phyloP scores from a whole-genome alignment of 2,113 vertebrate species.

The Antechinus flavipes region DNA sequence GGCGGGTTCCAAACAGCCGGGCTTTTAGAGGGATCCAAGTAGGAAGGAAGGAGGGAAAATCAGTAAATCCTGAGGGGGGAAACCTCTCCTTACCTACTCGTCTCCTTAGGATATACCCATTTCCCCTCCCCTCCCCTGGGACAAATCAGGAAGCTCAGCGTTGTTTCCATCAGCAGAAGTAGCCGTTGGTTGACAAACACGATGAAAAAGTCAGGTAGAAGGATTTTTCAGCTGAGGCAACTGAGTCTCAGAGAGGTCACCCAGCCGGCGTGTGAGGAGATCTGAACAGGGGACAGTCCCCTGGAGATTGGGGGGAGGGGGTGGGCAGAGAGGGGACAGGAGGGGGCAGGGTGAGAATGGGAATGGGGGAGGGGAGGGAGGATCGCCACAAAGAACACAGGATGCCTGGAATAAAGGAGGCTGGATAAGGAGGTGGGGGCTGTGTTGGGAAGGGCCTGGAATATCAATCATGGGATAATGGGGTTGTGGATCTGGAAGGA shows the following conservation, averaged over 20 bases:
- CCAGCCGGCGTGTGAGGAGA: not conserved
- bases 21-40: constrained; percentile 70
- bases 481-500: not conserved
- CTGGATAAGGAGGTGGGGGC: not conserved
- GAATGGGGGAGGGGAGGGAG: not conserved
- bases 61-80: constrained; percentile 62
- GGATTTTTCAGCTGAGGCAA: not conserved
- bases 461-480: not conserved
- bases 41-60: constrained; percentile 71
- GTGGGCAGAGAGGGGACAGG: not conserved
- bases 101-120: not conserved
- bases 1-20: constrained; percentile 73
- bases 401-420: not conserved
- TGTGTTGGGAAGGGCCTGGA: not conserved
- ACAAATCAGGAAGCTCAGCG: not conserved
- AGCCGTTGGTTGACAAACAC: not conserved
- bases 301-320: not conserved
- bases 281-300: not conserved
- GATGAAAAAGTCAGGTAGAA: not conserved
- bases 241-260: not conserved
- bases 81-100: constrained; percentile 64
- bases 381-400: not conserved
- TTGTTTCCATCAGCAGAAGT: not conserved
- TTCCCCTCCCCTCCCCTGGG: not conserved
- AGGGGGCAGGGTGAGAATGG: not conserved